Evolutionary conservation across 2,888 invertebrate genomes (phyloP).

Genomic region (Cordilura impudica): DNA sequence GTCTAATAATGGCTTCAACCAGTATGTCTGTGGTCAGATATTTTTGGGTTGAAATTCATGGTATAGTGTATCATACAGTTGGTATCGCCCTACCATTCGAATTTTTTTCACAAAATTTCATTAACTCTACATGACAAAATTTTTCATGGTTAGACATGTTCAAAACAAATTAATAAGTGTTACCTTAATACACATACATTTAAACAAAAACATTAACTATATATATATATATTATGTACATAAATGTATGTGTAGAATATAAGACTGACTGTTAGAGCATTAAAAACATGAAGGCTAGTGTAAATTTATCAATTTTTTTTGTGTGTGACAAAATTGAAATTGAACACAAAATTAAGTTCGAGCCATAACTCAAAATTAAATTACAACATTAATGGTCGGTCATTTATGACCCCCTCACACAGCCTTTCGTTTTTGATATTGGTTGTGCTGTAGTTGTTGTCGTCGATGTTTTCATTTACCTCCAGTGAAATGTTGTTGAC

Average conservation of each 20-base stretch:
- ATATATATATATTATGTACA: too few species aligned
- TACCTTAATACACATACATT: too few species aligned
- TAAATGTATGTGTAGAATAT: not conserved
- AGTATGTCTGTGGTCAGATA: too few species aligned
- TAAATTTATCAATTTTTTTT: too few species aligned
- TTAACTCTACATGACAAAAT: too few species aligned
- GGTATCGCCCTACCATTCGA: too few species aligned
- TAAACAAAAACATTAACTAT: not conserved
- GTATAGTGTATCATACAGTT: too few species aligned
- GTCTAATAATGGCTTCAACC: too few species aligned
- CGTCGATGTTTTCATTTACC: not conserved
- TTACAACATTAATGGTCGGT: slow-evolving; percentile 44
- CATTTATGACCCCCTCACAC: slow-evolving; percentile 20
- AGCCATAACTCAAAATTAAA: slow-evolving; percentile 56
- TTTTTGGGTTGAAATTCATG: too few species aligned
- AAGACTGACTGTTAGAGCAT: not conserved
- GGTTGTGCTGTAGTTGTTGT: not conserved
- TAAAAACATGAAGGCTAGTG: not conserved
- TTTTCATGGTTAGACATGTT: too few species aligned
- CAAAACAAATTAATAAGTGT: too few species aligned
- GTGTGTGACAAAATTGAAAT: slow-evolving; percentile 21
- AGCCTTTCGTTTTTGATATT: not conserved
- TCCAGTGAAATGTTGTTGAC: slow-evolving; percentile 47
- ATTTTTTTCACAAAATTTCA: too few species aligned
- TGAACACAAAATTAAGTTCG: slow-evolving; percentile 36